Base-by-base conservation (phyloP, 2,797 vertebrate species). In the Coendou prehensilis region DNA sequence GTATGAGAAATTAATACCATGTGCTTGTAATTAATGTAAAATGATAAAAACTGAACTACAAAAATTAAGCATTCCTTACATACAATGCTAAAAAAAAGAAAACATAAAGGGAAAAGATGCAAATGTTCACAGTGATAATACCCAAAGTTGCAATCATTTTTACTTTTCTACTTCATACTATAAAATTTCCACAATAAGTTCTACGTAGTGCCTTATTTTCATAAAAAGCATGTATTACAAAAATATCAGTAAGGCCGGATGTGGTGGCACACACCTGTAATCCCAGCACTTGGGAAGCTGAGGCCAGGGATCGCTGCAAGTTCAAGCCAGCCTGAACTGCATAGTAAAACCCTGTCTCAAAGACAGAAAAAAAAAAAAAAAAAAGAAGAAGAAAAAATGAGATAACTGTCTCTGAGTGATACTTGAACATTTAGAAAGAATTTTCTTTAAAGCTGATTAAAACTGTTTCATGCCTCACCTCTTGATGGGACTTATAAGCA, bases 121-220 rank as follows among this genome's bases (percentile, higher is more conserved):
- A 87, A 47, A 73, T 9, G 3, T 47, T 67, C 56, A 75, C 4
- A 71, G 22, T 67, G 52, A 87, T n/a, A 59, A 63, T 79, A 91
- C 13, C 56, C 67, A n/a, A 84, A 96, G 28, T 52, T 57, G 6
- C 1, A 28, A 57, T 75, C 85, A 78, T 2, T 91, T 95, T 75
- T 18, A 79, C 37, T 86, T 92, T 91, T 64, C 76, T 78, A 81
- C 26, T 81, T 89, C 56, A 57, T 87, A 73, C 28, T 86, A 54
- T 75, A 96, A 82, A 50, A 54, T 91, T 45, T 86, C 75, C 57
- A 33, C 11, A 71, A 80, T 78, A 45, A 67, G 1, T 76, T 76
- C 45, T 45, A 50, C 6, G 9, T 23, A 81, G 10, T 45, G 54
- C 28, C 18, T 3, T 84, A 83, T 69, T 85, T 91, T 59, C 33